Conservation (phyloP, 2,797 vertebrate species). For the Lagocephalus sceleratus region DNA sequence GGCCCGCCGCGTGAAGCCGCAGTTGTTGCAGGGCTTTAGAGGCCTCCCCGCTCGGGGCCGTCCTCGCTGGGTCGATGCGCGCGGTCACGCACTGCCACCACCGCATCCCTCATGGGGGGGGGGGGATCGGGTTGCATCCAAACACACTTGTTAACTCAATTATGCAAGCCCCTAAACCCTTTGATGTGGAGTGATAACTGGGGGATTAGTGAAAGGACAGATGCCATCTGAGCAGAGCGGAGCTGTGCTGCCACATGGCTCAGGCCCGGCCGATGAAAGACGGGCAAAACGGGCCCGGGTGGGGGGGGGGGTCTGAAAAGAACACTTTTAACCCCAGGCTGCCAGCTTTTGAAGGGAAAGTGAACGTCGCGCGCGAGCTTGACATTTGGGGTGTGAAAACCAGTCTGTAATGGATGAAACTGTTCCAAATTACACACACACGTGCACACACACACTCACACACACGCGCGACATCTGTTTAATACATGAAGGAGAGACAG, state of each 20-base stretch:
- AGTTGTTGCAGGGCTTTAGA: conserved; percentile 66
- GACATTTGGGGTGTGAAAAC: conserved; percentile 4
- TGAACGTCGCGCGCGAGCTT: too few relatives aligned
- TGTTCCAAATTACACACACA: conserved; percentile 19
- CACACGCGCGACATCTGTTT: conserved; percentile 43
- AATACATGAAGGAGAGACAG: conserved; percentile 34
- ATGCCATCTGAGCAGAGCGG: conserved; percentile 57
- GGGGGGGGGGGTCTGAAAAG: background rate
- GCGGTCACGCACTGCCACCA: conserved; percentile 50
- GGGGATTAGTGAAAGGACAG: conserved; percentile 60
- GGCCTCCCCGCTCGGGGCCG: conserved; percentile 22
- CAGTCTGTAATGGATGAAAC: conserved; percentile 36
- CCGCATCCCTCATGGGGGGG: conserved; percentile 38
- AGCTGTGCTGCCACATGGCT: conserved; percentile 52
- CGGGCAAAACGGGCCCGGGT: conserved; percentile 24
- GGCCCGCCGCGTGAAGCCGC: conserved; percentile 58
- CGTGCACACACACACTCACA: conserved; percentile 9
- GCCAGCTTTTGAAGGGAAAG: too few relatives aligned
- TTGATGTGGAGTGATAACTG: conserved; percentile 62
- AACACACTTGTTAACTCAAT: conserved; percentile 74
- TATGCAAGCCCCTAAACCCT: conserved; percentile 57
- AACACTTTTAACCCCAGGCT: background rate
- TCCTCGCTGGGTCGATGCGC: conserved; percentile 23
- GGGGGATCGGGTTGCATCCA: conserved; percentile 60
- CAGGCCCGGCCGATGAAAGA: conserved; percentile 39